Percentiles rank a stretch among this genome's conserved stretches.
These are phyloP conservation scores for Tylochromis polylepis DNA, from an alignment of 2,113 vertebrate species.

Conservation along the genomic window DNA sequence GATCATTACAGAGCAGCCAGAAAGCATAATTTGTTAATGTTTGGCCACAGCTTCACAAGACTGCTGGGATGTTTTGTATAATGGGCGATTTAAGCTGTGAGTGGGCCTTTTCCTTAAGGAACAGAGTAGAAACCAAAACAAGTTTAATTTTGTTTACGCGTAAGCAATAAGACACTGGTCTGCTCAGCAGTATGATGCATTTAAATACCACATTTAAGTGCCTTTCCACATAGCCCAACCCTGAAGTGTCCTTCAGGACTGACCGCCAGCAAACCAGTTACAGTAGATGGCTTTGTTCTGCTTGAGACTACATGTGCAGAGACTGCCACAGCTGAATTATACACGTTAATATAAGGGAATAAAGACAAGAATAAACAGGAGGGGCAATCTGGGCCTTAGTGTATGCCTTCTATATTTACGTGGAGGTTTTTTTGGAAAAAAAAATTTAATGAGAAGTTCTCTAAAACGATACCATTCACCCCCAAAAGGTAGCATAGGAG, in stretches of 20 bases:
- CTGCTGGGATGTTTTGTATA: neutral
- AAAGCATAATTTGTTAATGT: conserved; percentile 60
- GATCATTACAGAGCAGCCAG: conserved; percentile 41
- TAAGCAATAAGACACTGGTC: fast-evolving
- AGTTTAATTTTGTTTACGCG: neutral
- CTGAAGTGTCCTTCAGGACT: neutral
- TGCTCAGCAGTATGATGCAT: neutral
- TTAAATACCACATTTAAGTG: neutral
- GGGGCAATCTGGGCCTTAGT: neutral
- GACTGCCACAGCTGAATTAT: neutral
- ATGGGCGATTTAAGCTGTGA: neutral
- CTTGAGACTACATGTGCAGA: neutral
- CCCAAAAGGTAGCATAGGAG: neutral
- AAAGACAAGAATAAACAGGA: neutral
- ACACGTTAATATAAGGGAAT: neutral
- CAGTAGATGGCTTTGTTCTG: neutral
- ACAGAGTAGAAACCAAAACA: neutral
- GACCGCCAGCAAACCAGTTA: neutral
- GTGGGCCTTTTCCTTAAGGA: neutral
- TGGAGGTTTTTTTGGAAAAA: neutral
- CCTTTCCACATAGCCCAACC: neutral
- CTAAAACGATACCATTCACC: neutral
- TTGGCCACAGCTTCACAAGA: neutral
- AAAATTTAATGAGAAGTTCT: neutral
- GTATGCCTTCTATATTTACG: neutral